Percentiles rank a stretch among this genome's conserved stretches.
These are phyloP conservation scores for Thymelicus lineola DNA, from an alignment of 2,888 invertebrate genomes.

Conservation along the genomic window DNA sequence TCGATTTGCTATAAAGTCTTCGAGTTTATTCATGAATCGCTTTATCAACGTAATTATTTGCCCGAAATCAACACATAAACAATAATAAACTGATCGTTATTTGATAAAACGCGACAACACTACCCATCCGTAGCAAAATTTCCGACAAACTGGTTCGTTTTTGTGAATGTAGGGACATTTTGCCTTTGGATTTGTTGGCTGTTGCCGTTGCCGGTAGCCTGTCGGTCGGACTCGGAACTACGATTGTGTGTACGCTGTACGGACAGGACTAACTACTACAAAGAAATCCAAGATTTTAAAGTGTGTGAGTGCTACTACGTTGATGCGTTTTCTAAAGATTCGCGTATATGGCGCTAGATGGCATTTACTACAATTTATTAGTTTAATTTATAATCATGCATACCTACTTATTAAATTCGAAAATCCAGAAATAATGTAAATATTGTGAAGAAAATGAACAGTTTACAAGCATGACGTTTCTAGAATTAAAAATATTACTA, in stretches of 20 bases:
- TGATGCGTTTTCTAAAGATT: neutral
- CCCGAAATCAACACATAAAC: slow-evolving; percentile 75
- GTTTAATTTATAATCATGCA: too few species aligned
- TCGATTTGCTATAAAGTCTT: slow-evolving; percentile 48
- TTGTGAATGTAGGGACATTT: slow-evolving; percentile 13
- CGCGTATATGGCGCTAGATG: slow-evolving; percentile 4
- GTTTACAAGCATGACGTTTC: too few species aligned
- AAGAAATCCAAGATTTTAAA: neutral
- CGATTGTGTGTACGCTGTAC: neutral
- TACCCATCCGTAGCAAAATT: slow-evolving; percentile 55
- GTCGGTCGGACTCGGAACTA: slow-evolving; percentile 2
- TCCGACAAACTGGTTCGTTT: slow-evolving; percentile 74
- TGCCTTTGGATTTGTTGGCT: slow-evolving; percentile 29
- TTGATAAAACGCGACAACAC: slow-evolving; percentile 59
- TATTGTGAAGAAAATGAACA: too few species aligned
- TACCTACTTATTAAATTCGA: too few species aligned
- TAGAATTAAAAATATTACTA: too few species aligned
- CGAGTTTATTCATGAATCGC: slow-evolving; percentile 59
- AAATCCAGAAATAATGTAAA: too few species aligned
- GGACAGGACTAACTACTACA: neutral
- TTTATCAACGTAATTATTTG: slow-evolving; percentile 49
- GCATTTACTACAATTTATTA: slow-evolving; percentile 3
- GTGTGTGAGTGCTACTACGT: neutral
- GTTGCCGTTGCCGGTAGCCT: slow-evolving; percentile 8
- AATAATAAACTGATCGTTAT: slow-evolving; percentile 73